These are phyloP conservation scores for Torymus aiolomorphi DNA, from an alignment of 2,888 invertebrate genomes.

Conservation along the genomic window DNA sequence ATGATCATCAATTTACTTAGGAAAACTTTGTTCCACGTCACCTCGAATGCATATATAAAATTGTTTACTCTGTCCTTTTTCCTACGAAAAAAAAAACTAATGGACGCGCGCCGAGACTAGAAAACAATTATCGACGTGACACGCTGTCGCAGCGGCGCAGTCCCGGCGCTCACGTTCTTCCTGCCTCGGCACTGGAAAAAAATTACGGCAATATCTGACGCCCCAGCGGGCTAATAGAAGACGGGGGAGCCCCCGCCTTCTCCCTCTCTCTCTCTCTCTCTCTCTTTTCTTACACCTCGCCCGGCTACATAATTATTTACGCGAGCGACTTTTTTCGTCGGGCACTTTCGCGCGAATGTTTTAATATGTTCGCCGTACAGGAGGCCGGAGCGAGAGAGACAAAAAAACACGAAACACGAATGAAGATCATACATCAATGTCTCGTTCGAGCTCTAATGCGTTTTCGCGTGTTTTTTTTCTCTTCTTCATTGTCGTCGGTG, in stretches of 20 bases:
- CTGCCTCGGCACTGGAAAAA: slow-evolving; percentile 58
- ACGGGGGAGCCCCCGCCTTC: slow-evolving; percentile 30
- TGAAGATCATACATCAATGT: slow-evolving; percentile 58
- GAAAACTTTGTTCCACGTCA: background rate
- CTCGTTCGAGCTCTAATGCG: slow-evolving; percentile 52
- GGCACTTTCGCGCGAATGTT: slow-evolving; percentile 39
- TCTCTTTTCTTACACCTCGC: background rate
- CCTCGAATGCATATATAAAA: background rate
- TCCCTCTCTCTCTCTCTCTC: slow-evolving; percentile 18
- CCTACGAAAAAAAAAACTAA: slow-evolving; percentile 6
- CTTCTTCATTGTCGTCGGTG: slow-evolving; percentile 7
- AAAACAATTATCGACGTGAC: slow-evolving; percentile 58
- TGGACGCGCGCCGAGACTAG: background rate
- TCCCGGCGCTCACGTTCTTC: slow-evolving; percentile 19
- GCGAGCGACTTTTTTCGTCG: slow-evolving; percentile 38
- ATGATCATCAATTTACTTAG: background rate
- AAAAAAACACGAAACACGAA: slow-evolving; percentile 35
- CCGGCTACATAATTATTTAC: slow-evolving; percentile 55
- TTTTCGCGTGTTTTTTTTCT: slow-evolving; percentile 31
- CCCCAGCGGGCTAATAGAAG: background rate
- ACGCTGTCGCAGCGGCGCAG: slow-evolving; percentile 22
- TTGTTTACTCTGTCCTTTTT: slow-evolving; percentile 10
- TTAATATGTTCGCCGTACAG: slow-evolving; percentile 45
- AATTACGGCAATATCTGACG: slow-evolving; percentile 63
- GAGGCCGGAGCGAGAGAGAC: background rate